Evolutionary conservation across 1,140 invertebrate species (phyloP).

Genomic region (Streblospio benedicti): DNA sequence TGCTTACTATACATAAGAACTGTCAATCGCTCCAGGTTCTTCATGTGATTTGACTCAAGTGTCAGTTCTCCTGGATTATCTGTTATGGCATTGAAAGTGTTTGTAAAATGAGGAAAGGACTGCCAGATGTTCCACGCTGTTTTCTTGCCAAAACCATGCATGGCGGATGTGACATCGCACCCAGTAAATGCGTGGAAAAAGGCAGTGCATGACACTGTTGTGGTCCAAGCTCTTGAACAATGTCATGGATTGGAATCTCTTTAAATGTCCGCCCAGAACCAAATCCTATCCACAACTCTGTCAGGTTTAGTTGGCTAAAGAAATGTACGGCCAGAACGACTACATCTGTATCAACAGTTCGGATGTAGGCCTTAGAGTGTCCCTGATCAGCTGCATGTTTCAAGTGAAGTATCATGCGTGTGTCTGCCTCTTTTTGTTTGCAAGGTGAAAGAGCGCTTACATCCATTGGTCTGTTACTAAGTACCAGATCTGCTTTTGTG

Average conservation of each 20-base stretch:
- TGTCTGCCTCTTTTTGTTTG: constrained; percentile 4
- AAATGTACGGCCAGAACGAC: constrained; percentile 1
- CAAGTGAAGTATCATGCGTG: not conserved
- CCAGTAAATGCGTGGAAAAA: no score
- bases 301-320: not conserved
- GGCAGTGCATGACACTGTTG: no score
- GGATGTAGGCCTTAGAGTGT: not conserved
- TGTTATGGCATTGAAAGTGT: no score
- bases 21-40: no score
- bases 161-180: no score
- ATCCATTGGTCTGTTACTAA: not conserved
- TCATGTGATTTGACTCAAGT: no score
- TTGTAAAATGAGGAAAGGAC: no score
- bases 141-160: no score
- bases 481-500: no score
- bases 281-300: constrained; percentile 4
- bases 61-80: no score
- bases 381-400: not conserved
- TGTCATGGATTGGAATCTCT: not conserved
- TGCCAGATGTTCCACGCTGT: no score
- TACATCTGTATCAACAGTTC: not conserved
- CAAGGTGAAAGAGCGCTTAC: not conserved
- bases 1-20: no score
- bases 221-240: not conserved
- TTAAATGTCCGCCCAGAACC: not conserved